phyloP scores from a whole-genome alignment of 2,888 invertebrate genomes.

The Perizoma flavofasciatum region DNA sequence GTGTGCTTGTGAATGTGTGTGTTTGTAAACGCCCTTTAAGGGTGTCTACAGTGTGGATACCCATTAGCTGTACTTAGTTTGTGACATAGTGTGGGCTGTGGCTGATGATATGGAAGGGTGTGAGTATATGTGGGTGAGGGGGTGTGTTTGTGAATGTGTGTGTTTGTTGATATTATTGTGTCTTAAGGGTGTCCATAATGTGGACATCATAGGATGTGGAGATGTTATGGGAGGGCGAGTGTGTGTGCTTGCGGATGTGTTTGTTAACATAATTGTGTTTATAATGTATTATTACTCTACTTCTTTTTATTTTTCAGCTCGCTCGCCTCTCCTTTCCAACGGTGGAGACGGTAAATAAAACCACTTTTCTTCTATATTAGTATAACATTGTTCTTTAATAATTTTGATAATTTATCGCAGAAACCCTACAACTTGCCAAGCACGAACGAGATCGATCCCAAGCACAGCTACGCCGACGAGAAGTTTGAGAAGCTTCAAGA shows the following conservation, averaged over 20 bases:
- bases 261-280: neutral
- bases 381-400: neutral
- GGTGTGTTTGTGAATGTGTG: too few relatives aligned
- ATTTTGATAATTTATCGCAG: slow-evolving; percentile 30
- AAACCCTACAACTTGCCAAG: slow-evolving; percentile 74
- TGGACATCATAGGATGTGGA: too few relatives aligned
- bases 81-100: too few relatives aligned
- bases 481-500: slow-evolving; percentile 68
- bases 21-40: too few relatives aligned
- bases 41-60: too few relatives aligned
- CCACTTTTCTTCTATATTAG: neutral
- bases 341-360: slow-evolving; percentile 64
- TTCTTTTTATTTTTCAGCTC: slow-evolving; percentile 54
- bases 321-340: slow-evolving; percentile 71
- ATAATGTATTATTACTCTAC: neutral
- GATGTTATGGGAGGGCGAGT: too few relatives aligned
- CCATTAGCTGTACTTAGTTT: too few relatives aligned
- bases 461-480: slow-evolving; percentile 68
- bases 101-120: too few relatives aligned
- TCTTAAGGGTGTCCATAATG: too few relatives aligned
- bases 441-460: slow-evolving; percentile 60
- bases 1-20: too few relatives aligned
- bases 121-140: too few relatives aligned
- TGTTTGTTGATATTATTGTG: too few relatives aligned
- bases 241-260: neutral